Evolutionary conservation across 2,113 vertebrate genomes (phyloP).

Genomic region (Rhea americana): DNA sequence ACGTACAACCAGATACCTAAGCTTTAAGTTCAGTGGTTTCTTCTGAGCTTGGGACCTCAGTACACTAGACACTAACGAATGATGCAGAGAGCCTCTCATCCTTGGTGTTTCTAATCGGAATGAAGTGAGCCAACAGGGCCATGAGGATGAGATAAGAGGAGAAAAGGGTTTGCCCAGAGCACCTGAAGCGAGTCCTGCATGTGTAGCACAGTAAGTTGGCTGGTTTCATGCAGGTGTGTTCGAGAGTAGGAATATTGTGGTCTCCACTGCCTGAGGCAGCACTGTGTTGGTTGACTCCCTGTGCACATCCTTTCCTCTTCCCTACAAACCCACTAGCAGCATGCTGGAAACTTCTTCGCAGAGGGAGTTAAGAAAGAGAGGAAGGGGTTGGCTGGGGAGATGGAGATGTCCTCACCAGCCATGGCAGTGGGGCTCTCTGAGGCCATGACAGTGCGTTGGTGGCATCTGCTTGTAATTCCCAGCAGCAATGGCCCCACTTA

Average conservation of each 20-base stretch:
- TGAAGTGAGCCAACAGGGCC: rapidly evolving
- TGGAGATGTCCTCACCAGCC: not conserved
- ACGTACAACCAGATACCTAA: not conserved
- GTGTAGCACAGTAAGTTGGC: rapidly evolving
- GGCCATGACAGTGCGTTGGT: not conserved
- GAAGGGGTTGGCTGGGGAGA: not conserved
- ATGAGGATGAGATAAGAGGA: not conserved
- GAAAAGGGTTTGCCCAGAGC: not conserved
- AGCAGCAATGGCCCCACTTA: rapidly evolving
- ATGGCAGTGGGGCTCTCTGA: not conserved
- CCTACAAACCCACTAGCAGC: no score
- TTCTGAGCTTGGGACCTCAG: not conserved
- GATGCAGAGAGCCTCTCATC: not conserved
- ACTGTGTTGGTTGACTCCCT: not conserved
- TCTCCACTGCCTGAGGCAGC: not conserved
- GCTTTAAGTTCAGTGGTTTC: not conserved
- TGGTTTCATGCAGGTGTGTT: not conserved
- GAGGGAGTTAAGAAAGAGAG: no score
- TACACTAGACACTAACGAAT: not conserved
- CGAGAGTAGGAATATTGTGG: not conserved
- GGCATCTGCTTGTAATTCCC: not conserved
- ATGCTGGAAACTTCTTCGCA: no score
- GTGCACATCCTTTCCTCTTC: no score
- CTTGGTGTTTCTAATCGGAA: not conserved
- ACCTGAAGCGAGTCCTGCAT: not conserved